Conservation (phyloP, 1,140 invertebrate genomes). For the Bombus terrestris region DNA sequence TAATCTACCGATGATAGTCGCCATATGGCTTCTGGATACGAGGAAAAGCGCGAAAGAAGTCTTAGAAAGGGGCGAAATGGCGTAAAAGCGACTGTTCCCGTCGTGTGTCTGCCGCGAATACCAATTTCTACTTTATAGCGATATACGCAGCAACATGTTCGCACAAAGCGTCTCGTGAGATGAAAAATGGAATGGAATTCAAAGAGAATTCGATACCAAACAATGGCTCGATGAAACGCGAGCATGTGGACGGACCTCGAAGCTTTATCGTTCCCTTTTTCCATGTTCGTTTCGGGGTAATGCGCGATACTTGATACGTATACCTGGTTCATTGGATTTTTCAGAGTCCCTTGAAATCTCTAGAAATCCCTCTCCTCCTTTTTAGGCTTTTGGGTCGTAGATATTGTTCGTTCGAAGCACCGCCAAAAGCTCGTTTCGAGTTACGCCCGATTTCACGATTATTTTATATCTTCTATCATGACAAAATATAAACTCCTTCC, state of each 20-base stretch:
- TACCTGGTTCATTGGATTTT: background rate
- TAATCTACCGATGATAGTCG: background rate
- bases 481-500: too few relatives aligned
- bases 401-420: too few relatives aligned
- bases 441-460: too few relatives aligned
- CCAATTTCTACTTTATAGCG: background rate
- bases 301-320: background rate
- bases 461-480: too few relatives aligned
- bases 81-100: background rate
- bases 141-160: background rate
- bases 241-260: background rate
- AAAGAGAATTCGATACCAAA: background rate
- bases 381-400: too few relatives aligned
- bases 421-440: too few relatives aligned
- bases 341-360: background rate
- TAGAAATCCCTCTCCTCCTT: too few relatives aligned
- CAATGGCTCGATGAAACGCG: background rate
- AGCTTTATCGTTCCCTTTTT: background rate
- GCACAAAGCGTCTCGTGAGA: background rate
- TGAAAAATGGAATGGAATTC: background rate
- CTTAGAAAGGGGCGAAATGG: background rate
- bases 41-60: background rate
- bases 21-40: background rate
- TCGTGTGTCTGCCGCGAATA: background rate
- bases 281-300: background rate